These are phyloP conservation scores for Gnathonemus echidnorhynchus DNA, from an alignment of 2,113 vertebrate species.

Conservation along the genomic window DNA sequence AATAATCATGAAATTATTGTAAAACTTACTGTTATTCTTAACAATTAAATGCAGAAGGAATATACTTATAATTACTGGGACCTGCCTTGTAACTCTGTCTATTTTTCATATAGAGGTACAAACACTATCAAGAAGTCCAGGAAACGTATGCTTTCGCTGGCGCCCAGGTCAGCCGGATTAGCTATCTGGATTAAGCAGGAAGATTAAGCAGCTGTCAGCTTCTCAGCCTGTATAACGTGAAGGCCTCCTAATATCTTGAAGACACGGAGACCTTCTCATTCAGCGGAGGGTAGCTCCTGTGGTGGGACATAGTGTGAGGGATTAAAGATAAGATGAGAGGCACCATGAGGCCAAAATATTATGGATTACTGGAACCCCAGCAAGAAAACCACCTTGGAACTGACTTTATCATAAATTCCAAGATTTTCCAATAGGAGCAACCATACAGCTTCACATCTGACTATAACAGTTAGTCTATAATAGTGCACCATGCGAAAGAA, in stretches of 20 bases:
- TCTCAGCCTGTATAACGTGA: conserved; percentile 2
- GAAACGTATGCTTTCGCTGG: neutral
- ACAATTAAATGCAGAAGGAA: neutral
- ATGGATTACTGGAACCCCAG: conserved; percentile 20
- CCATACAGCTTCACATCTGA: neutral
- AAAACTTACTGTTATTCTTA: neutral
- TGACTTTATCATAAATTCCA: conserved; percentile 19
- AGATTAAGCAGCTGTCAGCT: neutral
- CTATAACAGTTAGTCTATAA: conserved; percentile 4
- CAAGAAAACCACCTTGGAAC: neutral
- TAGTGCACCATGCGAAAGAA: neutral
- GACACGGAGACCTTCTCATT: conserved; percentile 24
- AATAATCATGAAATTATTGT: neutral
- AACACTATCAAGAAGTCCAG: neutral
- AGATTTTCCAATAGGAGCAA: conserved; percentile 21
- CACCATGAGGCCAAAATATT: conserved; percentile 23
- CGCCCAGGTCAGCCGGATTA: neutral
- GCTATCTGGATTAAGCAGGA: neutral
- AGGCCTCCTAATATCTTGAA: conserved; percentile 14
- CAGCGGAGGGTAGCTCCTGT: conserved; percentile 8
- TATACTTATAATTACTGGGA: neutral
- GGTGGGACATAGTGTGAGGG: conserved; percentile 18
- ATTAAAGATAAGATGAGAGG: conserved; percentile 28
- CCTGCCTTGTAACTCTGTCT: neutral
- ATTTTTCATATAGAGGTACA: neutral